Evolutionary conservation across 1,140 invertebrate species (phyloP).

Genomic region (Apis laboriosa): DNA sequence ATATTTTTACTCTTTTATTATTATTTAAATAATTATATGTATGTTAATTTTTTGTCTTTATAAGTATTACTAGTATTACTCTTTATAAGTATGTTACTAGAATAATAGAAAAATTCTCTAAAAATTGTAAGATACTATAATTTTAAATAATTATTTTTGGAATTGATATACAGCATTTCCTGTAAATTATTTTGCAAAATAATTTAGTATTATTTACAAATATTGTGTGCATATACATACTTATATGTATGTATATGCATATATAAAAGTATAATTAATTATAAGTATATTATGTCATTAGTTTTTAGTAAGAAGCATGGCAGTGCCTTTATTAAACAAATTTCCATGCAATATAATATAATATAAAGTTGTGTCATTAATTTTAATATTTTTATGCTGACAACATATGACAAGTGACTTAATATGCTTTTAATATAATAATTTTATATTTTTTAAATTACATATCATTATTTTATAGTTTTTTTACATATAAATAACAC

Average conservation of each 20-base stretch:
- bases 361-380: background rate
- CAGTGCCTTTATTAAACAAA: slow-evolving; percentile 64
- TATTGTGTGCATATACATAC: slow-evolving; percentile 29
- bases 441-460: slow-evolving; percentile 2
- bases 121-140: background rate
- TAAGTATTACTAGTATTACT: too few relatives aligned
- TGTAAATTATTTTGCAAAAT: slow-evolving; percentile 47
- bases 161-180: slow-evolving; percentile 52
- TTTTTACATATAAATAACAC: background rate
- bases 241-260: slow-evolving; percentile 29
- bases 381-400: slow-evolving; percentile 21
- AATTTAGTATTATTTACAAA: slow-evolving; percentile 43
- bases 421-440: background rate
- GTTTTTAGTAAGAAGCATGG: slow-evolving; percentile 45
- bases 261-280: slow-evolving; percentile 32
- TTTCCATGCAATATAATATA: slow-evolving; percentile 37
- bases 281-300: slow-evolving; percentile 42
- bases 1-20: background rate
- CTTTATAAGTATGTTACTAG: background rate
- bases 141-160: slow-evolving; percentile 30
- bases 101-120: background rate
- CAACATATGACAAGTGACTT: slow-evolving; percentile 20
- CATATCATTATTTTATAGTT: background rate
- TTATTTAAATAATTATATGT: slow-evolving; percentile 2
- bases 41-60: background rate